These are phyloP conservation scores for Drosophila subquinaria DNA, from an alignment of 2,888 invertebrate species.

Conservation along the genomic window DNA sequence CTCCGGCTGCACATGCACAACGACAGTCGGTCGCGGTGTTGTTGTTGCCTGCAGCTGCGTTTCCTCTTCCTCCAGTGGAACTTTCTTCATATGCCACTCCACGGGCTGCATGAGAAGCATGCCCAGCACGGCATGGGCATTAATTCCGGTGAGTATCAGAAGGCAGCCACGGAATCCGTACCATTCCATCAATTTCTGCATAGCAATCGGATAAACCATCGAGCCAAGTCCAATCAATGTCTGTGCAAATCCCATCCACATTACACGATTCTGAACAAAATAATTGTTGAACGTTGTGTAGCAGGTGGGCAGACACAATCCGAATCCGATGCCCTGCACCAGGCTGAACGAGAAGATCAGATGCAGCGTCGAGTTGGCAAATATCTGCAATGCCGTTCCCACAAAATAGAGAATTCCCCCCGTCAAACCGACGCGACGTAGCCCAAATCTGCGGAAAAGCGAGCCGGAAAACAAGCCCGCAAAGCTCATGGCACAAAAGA, in stretches of 20 bases:
- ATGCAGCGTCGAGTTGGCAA: slow-evolving; percentile 88
- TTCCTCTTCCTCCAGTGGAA: slow-evolving; percentile 64
- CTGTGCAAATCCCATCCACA: slow-evolving; percentile 92
- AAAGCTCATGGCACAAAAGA: slow-evolving; percentile 86
- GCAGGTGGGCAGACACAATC: slow-evolving; percentile 90
- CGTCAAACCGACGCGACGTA: slow-evolving; percentile 89
- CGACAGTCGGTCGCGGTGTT: slow-evolving; percentile 28
- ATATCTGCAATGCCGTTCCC: slow-evolving; percentile 88
- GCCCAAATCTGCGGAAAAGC: slow-evolving; percentile 89
- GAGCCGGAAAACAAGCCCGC: slow-evolving; percentile 89
- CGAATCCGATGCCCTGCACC: slow-evolving; percentile 90
- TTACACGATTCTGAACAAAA: slow-evolving; percentile 89
- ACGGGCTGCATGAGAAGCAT: slow-evolving; percentile 91
- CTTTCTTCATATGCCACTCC: slow-evolving; percentile 89
- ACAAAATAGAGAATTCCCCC: slow-evolving; percentile 89
- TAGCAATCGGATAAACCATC: slow-evolving; percentile 89
- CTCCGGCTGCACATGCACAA: slow-evolving; percentile 65
- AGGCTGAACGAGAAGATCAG: slow-evolving; percentile 89
- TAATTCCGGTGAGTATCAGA: slow-evolving; percentile 89
- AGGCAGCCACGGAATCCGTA: slow-evolving; percentile 91
- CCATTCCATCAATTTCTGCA: slow-evolving; percentile 87
- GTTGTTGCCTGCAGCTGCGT: background rate
- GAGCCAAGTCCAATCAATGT: slow-evolving; percentile 89
- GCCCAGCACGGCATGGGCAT: slow-evolving; percentile 89
- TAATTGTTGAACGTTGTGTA: slow-evolving; percentile 91